Percentiles rank a stretch among this genome's conserved stretches.
These are phyloP conservation scores for Hirtodrosophila trivittata DNA, from an alignment of 2,888 invertebrate species.

Conservation along the genomic window DNA sequence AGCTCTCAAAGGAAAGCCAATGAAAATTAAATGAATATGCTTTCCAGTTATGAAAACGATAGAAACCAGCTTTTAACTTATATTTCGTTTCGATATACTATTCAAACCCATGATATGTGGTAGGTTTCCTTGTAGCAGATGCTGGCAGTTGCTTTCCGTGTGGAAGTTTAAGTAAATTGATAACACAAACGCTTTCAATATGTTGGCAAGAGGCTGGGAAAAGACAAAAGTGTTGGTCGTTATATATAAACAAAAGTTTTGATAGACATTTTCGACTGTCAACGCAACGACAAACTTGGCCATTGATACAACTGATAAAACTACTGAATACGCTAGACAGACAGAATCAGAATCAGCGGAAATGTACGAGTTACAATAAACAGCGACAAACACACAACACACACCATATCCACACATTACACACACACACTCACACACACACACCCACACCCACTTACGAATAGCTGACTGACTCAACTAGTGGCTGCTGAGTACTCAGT, in stretches of 20 bases:
- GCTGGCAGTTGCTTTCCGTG: background rate
- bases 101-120: too few relatives aligned
- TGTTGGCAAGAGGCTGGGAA: slow-evolving; percentile 10
- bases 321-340: slow-evolving; percentile 33
- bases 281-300: slow-evolving; percentile 56
- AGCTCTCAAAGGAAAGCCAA: too few relatives aligned
- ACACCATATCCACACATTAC: slow-evolving; percentile 19
- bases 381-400: slow-evolving; percentile 28
- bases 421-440: slow-evolving; percentile 14
- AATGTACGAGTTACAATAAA: slow-evolving; percentile 65
- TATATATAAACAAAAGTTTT: slow-evolving; percentile 47
- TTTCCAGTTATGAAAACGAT: too few relatives aligned
- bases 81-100: too few relatives aligned
- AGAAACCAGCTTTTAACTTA: too few relatives aligned
- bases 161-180: slow-evolving; percentile 12
- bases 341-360: slow-evolving; percentile 53
- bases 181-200: slow-evolving; percentile 4
- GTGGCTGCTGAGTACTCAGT: slow-evolving; percentile 54
- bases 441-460: background rate
- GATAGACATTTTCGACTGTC: slow-evolving; percentile 60
- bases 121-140: background rate
- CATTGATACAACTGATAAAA: slow-evolving; percentile 72
- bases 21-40: too few relatives aligned
- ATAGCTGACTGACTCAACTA: slow-evolving; percentile 40
- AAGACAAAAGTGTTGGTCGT: slow-evolving; percentile 19